A percentile compares a stretch with the other conserved stretches of the same genome.
These are phyloP conservation scores for Agrotis segetum DNA, from an alignment of 2,888 invertebrate genomes.

Conservation along the genomic window DNA sequence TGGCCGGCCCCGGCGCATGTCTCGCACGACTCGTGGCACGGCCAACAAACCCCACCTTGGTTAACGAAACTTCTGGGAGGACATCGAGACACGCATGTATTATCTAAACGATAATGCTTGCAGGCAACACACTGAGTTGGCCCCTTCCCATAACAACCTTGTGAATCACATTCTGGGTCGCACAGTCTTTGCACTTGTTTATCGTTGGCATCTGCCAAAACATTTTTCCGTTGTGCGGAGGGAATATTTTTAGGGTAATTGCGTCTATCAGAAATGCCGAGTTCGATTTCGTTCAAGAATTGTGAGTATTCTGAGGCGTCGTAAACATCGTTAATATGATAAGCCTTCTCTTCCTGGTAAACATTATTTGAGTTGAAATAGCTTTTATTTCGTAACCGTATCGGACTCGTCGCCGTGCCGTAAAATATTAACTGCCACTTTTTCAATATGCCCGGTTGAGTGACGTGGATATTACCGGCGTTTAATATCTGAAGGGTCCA, in stretches of 20 bases:
- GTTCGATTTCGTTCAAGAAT: constrained; percentile 88
- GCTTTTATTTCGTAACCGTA: constrained; percentile 92
- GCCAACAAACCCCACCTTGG: constrained; percentile 95
- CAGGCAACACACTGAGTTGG: constrained; percentile 96
- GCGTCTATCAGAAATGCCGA: constrained; percentile 91
- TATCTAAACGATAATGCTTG: constrained; percentile 95
- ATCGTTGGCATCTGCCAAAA: constrained; percentile 92
- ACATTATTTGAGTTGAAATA: constrained; percentile 88
- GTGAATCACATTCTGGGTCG: constrained; percentile 94
- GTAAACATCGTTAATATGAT: constrained; percentile 92
- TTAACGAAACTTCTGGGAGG: constrained; percentile 96
- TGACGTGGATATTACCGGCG: constrained; percentile 95
- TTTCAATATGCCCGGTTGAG: constrained; percentile 96
- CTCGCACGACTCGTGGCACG: constrained; percentile 97
- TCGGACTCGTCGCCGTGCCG: constrained; percentile 97
- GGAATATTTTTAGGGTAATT: constrained; percentile 92
- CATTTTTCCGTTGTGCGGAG: constrained; percentile 91
- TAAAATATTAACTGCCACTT: constrained; percentile 99
- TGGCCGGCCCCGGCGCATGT: constrained; percentile 97
- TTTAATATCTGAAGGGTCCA: constrained; percentile 96
- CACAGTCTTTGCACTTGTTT: constrained; percentile 93
- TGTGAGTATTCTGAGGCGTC: constrained; percentile 91
- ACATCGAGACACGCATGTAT: constrained; percentile 96
- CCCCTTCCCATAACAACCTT: constrained; percentile 96
- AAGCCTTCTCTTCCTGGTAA: constrained; percentile 87